A percentile compares a stretch with the other conserved stretches of the same genome.
These are phyloP conservation scores for Pachypsylla venusta DNA, from an alignment of 1,140 invertebrate species.

Conservation along the genomic window DNA sequence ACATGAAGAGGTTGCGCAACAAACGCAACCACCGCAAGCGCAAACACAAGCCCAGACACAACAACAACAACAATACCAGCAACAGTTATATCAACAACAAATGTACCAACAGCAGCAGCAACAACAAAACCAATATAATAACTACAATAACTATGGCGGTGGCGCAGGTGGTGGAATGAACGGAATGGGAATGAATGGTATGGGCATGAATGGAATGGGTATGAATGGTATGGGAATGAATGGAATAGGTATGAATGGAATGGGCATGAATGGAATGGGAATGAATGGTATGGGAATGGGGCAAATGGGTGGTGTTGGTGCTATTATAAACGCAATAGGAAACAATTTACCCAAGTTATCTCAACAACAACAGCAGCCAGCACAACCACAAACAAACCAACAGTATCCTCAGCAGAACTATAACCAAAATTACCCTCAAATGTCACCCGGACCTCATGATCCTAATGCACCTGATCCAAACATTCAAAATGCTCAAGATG, in stretches of 20 bases:
- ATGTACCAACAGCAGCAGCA: not conserved
- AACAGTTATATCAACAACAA: not conserved
- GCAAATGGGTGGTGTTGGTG: not conserved
- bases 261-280: conserved; percentile 8
- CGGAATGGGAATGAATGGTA: conserved; percentile 1
- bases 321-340: not conserved
- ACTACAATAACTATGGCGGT: conserved; percentile 9
- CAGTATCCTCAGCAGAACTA: not conserved
- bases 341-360: conserved; percentile 4
- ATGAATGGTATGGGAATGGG: not conserved
- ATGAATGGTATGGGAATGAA: conserved; percentile 1
- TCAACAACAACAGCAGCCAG: not conserved
- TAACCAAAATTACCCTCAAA: not conserved
- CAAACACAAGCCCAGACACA: not conserved
- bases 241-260: conserved; percentile 6
- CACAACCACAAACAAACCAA: not conserved
- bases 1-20: not conserved
- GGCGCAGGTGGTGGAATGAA: not conserved
- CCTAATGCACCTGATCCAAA: too few relatives aligned
- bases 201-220: conserved; percentile 1
- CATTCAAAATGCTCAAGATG: conserved; percentile 1
- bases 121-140: conserved; percentile 1
- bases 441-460: not conserved
- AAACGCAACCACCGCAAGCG: not conserved
- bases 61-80: not conserved